phyloP scores from a whole-genome alignment of 2,888 invertebrate species.

The Trissonchulus latispiculum region DNA sequence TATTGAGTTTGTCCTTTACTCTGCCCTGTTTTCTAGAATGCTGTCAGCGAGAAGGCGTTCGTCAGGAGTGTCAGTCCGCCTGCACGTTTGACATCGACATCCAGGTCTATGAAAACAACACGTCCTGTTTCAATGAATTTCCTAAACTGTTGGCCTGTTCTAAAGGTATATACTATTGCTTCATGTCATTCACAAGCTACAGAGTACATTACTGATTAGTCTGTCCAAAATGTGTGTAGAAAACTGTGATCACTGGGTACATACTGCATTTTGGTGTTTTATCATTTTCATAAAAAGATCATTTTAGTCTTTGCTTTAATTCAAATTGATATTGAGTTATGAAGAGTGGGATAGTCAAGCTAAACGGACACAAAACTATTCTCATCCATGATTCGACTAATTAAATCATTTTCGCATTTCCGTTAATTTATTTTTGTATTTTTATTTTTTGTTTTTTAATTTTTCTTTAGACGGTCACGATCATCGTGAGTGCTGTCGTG shows the following conservation, averaged over 20 bases:
- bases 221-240: too few relatives aligned
- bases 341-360: neutral
- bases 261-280: too few relatives aligned
- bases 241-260: too few relatives aligned
- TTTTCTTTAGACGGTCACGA: conserved; percentile 21
- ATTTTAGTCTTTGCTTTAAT: neutral
- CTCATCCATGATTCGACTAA: neutral
- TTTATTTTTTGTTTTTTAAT: too few relatives aligned
- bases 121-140: conserved; percentile 5
- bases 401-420: too few relatives aligned
- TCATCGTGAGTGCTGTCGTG: conserved; percentile 12
- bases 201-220: too few relatives aligned
- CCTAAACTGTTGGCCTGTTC: conserved; percentile 17
- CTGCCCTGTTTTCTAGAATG: conserved; percentile 14
- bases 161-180: conserved; percentile 7
- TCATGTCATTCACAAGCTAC: too few relatives aligned
- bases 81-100: conserved; percentile 19
- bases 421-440: too few relatives aligned
- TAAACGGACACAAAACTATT: neutral
- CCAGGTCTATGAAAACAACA: conserved; percentile 11
- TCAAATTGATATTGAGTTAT: neutral
- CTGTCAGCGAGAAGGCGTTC: conserved; percentile 14
- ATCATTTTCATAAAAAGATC: neutral
- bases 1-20: too few relatives aligned
- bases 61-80: conserved; percentile 18